Percentiles rank a stretch among this genome's conserved stretches.
These are phyloP conservation scores for Chaetodon auriga DNA, from an alignment of 2,113 vertebrate genomes.

Conservation along the genomic window DNA sequence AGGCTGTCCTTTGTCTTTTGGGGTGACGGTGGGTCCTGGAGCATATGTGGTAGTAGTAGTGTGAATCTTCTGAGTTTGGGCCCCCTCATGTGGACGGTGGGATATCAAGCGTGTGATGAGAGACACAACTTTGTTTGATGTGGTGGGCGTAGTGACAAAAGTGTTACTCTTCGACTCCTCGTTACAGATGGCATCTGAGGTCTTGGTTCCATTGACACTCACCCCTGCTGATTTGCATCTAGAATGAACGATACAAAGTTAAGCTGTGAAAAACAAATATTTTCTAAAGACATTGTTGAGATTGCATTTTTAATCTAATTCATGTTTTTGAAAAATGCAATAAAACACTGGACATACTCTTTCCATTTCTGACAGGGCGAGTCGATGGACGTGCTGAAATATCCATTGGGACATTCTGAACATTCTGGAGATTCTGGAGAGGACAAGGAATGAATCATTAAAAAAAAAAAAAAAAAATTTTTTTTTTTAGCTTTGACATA, in stretches of 20 bases:
- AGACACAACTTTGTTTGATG: background rate
- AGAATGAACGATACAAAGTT: background rate
- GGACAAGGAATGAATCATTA: conserved; percentile 6
- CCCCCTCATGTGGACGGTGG: background rate
- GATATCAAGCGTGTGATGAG: background rate
- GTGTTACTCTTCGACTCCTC: background rate
- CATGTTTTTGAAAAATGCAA: background rate
- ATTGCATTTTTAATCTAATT: background rate
- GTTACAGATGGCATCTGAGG: conserved; percentile 58
- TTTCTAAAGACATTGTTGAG: background rate
- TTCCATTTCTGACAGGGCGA: conserved; percentile 53
- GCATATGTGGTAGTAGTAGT: background rate
- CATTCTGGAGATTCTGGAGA: conserved; percentile 58
- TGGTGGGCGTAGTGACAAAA: rapidly evolving
- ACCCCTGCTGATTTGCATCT: conserved; percentile 70
- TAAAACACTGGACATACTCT: conserved; percentile 53
- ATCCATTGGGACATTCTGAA: conserved; percentile 47
- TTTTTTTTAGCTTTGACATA: background rate
- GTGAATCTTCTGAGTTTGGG: background rate
- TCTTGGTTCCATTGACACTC: conserved; percentile 21
- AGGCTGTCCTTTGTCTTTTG: no score
- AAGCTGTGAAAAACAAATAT: background rate
- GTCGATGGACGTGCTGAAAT: conserved; percentile 15
- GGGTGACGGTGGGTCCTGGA: rapidly evolving
- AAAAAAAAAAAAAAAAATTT: background rate